Conservation (phyloP, 2,888 invertebrate genomes). For the Agonopterix heracliana region DNA sequence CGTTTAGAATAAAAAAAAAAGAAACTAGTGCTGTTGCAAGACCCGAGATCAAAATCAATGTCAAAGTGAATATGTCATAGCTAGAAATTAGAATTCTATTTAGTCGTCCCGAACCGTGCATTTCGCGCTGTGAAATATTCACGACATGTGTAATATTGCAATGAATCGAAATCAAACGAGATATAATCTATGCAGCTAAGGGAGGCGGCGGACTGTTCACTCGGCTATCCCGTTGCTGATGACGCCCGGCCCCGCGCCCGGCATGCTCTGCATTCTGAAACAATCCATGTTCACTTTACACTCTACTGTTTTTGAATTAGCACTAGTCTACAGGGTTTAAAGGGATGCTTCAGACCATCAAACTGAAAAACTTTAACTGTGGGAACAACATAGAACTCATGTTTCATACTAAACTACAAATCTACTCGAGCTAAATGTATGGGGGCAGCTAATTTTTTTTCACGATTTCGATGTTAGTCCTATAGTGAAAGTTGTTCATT, state of each 20-base stretch:
- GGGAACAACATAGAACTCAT: no score
- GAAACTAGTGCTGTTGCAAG: constrained; percentile 48
- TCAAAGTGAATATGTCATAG: constrained; percentile 63
- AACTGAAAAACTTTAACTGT: no score
- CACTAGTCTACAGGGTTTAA: neutral
- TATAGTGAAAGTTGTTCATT: no score
- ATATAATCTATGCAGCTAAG: constrained; percentile 6
- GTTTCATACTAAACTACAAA: no score
- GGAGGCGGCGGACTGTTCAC: constrained; percentile 23
- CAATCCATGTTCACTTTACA: no score
- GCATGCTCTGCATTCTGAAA: constrained; percentile 35
- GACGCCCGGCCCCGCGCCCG: constrained; percentile 27
- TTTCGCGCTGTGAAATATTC: constrained; percentile 66
- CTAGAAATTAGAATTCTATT: constrained; percentile 32
- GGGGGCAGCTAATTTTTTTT: no score
- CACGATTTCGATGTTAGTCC: no score
- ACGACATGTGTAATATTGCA: constrained; percentile 53
- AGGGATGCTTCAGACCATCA: no score
- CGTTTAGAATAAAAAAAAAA: constrained; percentile 35
- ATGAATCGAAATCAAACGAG: constrained; percentile 25
- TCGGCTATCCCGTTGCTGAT: constrained; percentile 54
- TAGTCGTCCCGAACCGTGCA: constrained; percentile 49
- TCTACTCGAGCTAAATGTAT: no score
- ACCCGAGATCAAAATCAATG: constrained; percentile 59
- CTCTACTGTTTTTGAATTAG: no score